These are phyloP conservation scores for Stegodyphus mimosarum DNA, from an alignment of 1,140 invertebrate genomes.

Conservation along the genomic window DNA sequence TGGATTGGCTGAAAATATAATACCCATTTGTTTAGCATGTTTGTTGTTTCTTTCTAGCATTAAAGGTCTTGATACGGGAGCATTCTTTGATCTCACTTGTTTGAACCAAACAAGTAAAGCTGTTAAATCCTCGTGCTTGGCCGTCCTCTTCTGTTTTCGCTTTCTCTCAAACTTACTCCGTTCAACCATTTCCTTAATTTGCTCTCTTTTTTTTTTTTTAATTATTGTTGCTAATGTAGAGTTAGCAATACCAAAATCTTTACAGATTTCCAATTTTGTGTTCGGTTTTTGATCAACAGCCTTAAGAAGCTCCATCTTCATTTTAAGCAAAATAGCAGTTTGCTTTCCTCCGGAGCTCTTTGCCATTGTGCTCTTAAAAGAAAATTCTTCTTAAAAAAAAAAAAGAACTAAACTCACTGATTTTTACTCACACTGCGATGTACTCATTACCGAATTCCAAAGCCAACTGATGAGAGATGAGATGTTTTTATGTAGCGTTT, in stretches of 20 bases:
- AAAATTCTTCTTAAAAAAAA: neutral
- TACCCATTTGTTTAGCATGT: neutral
- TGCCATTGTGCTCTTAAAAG: neutral
- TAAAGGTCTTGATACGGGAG: neutral
- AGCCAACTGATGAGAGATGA: no score
- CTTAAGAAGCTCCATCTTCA: constrained; percentile 4
- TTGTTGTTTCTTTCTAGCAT: neutral
- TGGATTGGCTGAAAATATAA: neutral
- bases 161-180: neutral
- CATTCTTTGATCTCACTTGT: constrained; percentile 1
- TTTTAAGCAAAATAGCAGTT: constrained; percentile 1
- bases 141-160: neutral
- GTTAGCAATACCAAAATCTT: constrained; percentile 1
- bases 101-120: constrained; percentile 11
- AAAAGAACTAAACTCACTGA: no score
- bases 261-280: neutral
- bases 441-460: no score
- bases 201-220: neutral
- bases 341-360: neutral
- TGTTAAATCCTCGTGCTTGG: neutral
- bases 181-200: neutral
- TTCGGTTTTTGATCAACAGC: neutral
- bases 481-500: no score
- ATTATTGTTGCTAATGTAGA: constrained; percentile 2
- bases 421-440: no score